Percentiles rank a stretch among this genome's conserved stretches.
Evolutionary conservation across 2,888 invertebrate species (phyloP).

Genomic region (Ormyrus nitidulus): DNA sequence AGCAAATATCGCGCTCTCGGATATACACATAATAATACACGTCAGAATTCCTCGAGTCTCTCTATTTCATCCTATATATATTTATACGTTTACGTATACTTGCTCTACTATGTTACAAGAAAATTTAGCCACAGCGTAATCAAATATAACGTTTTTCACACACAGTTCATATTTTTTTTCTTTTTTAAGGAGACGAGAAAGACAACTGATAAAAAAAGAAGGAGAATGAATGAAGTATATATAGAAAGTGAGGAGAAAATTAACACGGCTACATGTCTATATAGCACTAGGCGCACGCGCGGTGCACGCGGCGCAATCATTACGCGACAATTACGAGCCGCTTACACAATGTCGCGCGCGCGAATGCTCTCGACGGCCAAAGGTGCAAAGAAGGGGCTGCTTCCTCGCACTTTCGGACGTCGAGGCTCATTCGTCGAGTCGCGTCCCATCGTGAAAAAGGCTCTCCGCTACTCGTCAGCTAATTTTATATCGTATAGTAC

Average conservation of each 20-base stretch:
- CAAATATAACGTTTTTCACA: conserved; percentile 47
- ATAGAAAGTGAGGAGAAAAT: conserved; percentile 38
- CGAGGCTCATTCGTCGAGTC: too few relatives aligned
- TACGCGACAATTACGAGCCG: conserved; percentile 18
- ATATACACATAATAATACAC: conserved; percentile 64
- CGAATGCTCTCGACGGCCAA: too few relatives aligned
- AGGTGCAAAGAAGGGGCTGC: too few relatives aligned
- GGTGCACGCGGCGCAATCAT: conserved; percentile 30
- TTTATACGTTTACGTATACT: conserved; percentile 56
- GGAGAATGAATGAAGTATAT: conserved; percentile 58
- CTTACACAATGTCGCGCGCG: too few relatives aligned
- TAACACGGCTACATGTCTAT: conserved; percentile 61
- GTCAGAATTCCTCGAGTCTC: conserved; percentile 44
- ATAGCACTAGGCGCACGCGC: conserved; percentile 57
- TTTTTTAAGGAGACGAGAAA: conserved; percentile 52
- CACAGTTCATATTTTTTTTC: conserved; percentile 9
- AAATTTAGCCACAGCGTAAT: conserved; percentile 48
- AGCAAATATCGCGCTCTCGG: conserved; percentile 59
- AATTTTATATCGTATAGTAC: conserved; percentile 67
- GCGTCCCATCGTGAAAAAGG: too few relatives aligned
- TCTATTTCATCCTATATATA: conserved; percentile 26
- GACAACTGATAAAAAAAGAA: conserved; percentile 65
- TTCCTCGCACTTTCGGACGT: too few relatives aligned
- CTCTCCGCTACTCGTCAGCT: conserved; percentile 56
- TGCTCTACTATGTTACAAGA: conserved; percentile 73